These are phyloP conservation scores for Andricus curvator DNA, from an alignment of 2,888 invertebrate genomes.

Conservation along the genomic window DNA sequence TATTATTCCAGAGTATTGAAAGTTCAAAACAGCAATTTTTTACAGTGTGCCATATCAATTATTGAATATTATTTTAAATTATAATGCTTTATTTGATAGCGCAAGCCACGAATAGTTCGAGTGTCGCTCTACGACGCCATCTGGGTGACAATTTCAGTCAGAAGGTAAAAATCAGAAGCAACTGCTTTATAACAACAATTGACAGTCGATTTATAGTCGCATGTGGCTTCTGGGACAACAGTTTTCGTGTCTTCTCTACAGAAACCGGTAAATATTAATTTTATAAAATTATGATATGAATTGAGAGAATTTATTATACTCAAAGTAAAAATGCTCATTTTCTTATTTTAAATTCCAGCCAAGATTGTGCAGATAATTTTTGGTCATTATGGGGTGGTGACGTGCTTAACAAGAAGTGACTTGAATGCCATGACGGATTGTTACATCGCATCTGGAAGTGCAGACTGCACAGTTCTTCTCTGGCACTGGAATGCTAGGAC, in stretches of 20 bases:
- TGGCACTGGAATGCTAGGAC: conserved; percentile 99
- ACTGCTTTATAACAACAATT: conserved; percentile 98
- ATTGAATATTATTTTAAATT: too few species aligned
- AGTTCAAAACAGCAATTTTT: too few species aligned
- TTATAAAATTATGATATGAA: not conserved
- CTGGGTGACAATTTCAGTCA: conserved; percentile 99
- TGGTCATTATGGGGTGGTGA: conserved; percentile 99
- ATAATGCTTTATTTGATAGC: conserved; percentile 78
- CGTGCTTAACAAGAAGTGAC: conserved; percentile 97
- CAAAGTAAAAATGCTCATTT: conserved; percentile 44
- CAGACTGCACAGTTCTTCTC: conserved; percentile 97
- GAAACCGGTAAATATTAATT: conserved; percentile 87
- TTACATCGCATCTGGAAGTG: conserved; percentile 98
- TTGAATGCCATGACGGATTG: conserved; percentile 99
- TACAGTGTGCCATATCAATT: too few species aligned
- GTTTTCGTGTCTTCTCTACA: conserved; percentile 97
- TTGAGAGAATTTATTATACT: not conserved
- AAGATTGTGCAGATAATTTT: conserved; percentile 99
- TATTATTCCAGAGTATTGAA: too few species aligned
- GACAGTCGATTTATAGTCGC: conserved; percentile 98
- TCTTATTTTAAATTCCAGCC: conserved; percentile 81
- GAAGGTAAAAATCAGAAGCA: conserved; percentile 93
- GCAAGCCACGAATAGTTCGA: conserved; percentile 86
- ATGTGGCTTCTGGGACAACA: conserved; percentile 99
- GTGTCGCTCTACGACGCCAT: conserved; percentile 89